Evolutionary conservation across 2,113 vertebrate species (phyloP), one percentile per base, ranked within the genome.

Genomic region (Xenus cinereus): DNA sequence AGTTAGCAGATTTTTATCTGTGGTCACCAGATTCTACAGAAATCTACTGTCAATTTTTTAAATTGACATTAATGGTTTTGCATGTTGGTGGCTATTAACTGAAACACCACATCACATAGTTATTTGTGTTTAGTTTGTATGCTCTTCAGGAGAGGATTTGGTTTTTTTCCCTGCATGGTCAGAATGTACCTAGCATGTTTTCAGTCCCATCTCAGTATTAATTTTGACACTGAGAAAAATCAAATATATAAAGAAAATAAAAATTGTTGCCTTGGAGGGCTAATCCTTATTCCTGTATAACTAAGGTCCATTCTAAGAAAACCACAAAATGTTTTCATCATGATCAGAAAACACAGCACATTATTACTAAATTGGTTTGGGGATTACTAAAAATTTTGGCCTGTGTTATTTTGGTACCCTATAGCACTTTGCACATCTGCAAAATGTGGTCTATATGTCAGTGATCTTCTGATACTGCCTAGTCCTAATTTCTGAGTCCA

Each of bases 81-180:
- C 5, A 7, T 24, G 5, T 59, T 78, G 9, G 11, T 62, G 74
- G 12, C 15, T 57, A 8, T 69, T 75, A 48, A 51, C 35, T 51
- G 59, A 60, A 60, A 77, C 8, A 5, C 9, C 18, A 81, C 17
- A 51, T 64, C 27, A 18, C 11, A n/a, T 4, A 22, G 9, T 68
- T 79, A 7, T 15, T 64, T 91, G 26, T 37, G 10, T 64, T 89
- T 60, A 50, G 26, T 68, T 80, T 45, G 1, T 43, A 9, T 19
- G 8, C 4, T 43, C 3, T 59, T 79, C 37, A 79, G 20, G 14
- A 66, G 16, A 57, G 32, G 22, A 13, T 46, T 48, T 67, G 1
- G 0, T 0, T 24, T 63, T 54, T 69, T 23, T 13, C 6, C 5
- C 35, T 39, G 6, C 37, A 24, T 1, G 6, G 20, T 56, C n/a